Evolutionary conservation across 2,797 vertebrate species (phyloP), one percentile per base, ranked within the genome.

Genomic region (Lemur catta): DNA sequence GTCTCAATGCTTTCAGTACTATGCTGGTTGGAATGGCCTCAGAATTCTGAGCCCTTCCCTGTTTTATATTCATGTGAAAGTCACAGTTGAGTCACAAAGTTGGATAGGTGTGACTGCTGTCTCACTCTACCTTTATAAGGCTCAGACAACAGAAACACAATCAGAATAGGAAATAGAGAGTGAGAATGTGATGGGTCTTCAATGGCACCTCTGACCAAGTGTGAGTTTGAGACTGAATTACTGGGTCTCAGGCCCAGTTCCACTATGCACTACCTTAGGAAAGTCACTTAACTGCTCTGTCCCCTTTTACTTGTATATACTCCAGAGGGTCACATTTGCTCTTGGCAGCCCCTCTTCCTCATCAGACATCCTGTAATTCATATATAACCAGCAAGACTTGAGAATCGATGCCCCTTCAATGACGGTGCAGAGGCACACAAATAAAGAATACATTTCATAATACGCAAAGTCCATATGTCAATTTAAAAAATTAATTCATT

Each of bases 51-150:
- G 26, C 57, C 71, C 76, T 80, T 94, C 95, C 92, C 88, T 87
- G 57, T 96, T 97, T 96, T 52, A 92, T 46, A 92, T 41, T 74
- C 84, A 76, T 59, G 63, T 61, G 80, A 92, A 95, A 92, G 89
- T 93, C 84, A 67, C 50, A 82, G 78, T 20, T 93, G 96, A 97
- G 84, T 97, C 93, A 97, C 84, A 85, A 90, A 84, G 43, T 71
- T 57, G 46, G 30, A 69, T 67, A 96, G 76, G 85, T 81, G 52
- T 46, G 57, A 78, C 55, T 86, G 89, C 59, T 85, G 89, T 24
- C 28, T 89, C 57, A 82, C 80, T 75, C 76, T 86, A 95, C 86
- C 94, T 81, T 92, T 30, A 43, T n/a, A n/a, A n/a, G n/a, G 71
- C 57, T 85, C 69, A 78, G 38, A 94, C 52, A 86, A 57, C 43